Percentiles rank a stretch among this genome's conserved stretches.
These are phyloP conservation scores for Opisthograptis luteolata DNA, from an alignment of 2,888 invertebrate genomes.

Conservation along the genomic window DNA sequence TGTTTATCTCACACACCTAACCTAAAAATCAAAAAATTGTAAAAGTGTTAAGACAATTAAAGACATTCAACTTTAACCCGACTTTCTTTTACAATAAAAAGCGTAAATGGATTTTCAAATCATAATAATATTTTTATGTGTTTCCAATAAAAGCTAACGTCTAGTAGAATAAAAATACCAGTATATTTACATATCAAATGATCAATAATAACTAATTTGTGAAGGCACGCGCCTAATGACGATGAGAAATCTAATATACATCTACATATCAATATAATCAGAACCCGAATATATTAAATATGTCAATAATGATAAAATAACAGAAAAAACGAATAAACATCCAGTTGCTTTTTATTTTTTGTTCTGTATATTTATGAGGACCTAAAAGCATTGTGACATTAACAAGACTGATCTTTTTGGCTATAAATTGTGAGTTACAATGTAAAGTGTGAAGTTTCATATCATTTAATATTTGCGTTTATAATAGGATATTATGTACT, in stretches of 20 bases:
- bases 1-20: neutral
- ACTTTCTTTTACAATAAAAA: conserved; percentile 37
- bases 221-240: conserved; percentile 39
- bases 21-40: conserved; percentile 13
- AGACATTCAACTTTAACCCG: conserved; percentile 16
- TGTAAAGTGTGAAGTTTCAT: conserved; percentile 5
- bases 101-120: conserved; percentile 34
- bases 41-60: conserved; percentile 16
- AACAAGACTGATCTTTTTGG: conserved; percentile 12
- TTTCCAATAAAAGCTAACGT: conserved; percentile 38
- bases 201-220: conserved; percentile 35
- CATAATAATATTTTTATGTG: conserved; percentile 40
- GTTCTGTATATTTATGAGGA: conserved; percentile 26
- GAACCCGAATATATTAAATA: conserved; percentile 22
- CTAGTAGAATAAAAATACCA: conserved; percentile 37
- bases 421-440: conserved; percentile 15
- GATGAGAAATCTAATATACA: conserved; percentile 29
- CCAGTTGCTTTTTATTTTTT: too few relatives aligned
- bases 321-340: conserved; percentile 14
- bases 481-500: neutral
- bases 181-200: conserved; percentile 41
- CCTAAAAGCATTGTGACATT: conserved; percentile 32
- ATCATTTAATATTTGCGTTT: conserved; percentile 8
- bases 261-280: conserved; percentile 25
- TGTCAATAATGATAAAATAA: conserved; percentile 12